Evolutionary conservation across 2,113 vertebrate species (phyloP).

Genomic region (Lophochroa leadbeateri): DNA sequence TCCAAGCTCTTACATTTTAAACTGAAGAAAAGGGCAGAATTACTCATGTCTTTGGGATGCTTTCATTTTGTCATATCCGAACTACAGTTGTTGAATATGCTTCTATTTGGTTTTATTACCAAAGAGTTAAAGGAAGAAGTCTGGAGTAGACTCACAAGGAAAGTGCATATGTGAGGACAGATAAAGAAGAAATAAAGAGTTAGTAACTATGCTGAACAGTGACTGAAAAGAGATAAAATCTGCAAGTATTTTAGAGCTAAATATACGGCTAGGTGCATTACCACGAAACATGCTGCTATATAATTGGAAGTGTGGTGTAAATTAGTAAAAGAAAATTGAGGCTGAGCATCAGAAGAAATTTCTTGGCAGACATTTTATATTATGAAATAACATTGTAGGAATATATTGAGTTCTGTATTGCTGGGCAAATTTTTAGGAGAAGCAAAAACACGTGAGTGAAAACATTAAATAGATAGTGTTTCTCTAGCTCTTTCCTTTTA

Average conservation of each 20-base stretch:
- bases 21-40: background rate
- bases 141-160: background rate
- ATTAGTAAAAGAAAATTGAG: background rate
- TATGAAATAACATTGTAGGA: background rate
- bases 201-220: background rate
- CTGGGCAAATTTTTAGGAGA: background rate
- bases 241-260: background rate
- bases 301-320: background rate
- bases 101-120: background rate
- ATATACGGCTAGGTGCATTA: background rate
- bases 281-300: background rate
- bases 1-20: background rate
- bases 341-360: background rate
- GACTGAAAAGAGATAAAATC: background rate
- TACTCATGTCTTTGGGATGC: background rate
- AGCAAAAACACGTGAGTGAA: background rate
- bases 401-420: background rate
- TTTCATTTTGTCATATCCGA: background rate
- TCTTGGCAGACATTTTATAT: background rate
- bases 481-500: background rate
- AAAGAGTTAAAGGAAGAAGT: background rate
- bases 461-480: background rate
- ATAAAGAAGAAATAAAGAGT: background rate
- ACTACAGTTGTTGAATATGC: background rate
- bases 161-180: background rate